Base-by-base conservation (phyloP, 1,140 invertebrate genomes). In the Aricia agestis region DNA sequence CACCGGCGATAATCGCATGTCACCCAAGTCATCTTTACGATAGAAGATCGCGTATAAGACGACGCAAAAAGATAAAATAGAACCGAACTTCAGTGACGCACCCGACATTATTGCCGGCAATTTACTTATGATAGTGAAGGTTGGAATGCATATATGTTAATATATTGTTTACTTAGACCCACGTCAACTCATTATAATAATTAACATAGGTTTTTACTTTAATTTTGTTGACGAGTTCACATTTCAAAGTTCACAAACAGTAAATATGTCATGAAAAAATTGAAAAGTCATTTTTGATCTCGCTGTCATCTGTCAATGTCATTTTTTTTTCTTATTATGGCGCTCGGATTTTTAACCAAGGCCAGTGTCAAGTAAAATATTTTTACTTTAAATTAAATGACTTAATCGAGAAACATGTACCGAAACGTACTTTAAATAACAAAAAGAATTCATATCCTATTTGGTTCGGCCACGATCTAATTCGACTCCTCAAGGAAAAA, bases 141-240 rank as follows among this genome's bases (percentile, higher is more conserved):
- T 72, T 88, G 86, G 86, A 90, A 90, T 90, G 85, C 75, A 82
- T 85, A 74, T 72, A 79, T 72, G 76, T 79, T 76, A 63, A 61
- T 63, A 70, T 80, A 71, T 73, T 67, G 59, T 75, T 82, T 70
- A 70, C 65, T 71, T 31, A 68, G 63, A 80, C 80, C 78, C 81
- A 89, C 85, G 85, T 90, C 85, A 90, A 78, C 82, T 88, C 85
- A 88, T 89, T 77, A 80, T 87, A 76, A 73, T 66, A 63, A 32
- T 63, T 69, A 36, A 42, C 45, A 52, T 52, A 61, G 41, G 25
- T 61, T 41, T 61, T 61, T 69, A 41, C 36, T 66, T 69, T 69
- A 61, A 19, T 63, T 52, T 63, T 25, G 59, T 63, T 19, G 59
- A 69, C 32, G 68, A 61, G 59, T 61, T 69, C 58, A 69, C 58